phyloP scores from a whole-genome alignment of 1,140 invertebrate species.

The Lutraria rhynchaena region DNA sequence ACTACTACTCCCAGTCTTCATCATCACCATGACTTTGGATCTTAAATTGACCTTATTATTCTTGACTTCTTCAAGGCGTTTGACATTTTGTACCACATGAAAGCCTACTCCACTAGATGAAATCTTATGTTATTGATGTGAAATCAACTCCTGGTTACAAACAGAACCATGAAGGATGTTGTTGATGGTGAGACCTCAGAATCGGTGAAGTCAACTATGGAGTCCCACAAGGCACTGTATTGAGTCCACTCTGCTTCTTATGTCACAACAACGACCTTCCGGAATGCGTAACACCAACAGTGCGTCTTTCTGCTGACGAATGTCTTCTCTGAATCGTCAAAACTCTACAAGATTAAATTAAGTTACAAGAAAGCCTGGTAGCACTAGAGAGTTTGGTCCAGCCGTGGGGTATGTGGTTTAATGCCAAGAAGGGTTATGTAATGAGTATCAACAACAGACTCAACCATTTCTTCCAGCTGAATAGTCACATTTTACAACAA shows the following conservation, averaged over 20 bases:
- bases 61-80: neutral
- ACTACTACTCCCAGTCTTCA: neutral
- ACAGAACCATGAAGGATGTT: constrained; percentile 16
- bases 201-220: neutral
- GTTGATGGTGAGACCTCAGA: constrained; percentile 2
- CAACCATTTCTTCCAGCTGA: constrained; percentile 33
- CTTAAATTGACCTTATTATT: neutral
- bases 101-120: neutral
- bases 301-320: neutral
- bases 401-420: constrained; percentile 51
- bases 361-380: constrained; percentile 6
- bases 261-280: neutral
- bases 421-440: constrained; percentile 58
- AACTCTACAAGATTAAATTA: neutral
- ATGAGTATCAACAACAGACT: constrained; percentile 38
- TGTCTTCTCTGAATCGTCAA: neutral
- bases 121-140: neutral
- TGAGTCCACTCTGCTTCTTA: neutral
- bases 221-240: neutral
- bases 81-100: no score
- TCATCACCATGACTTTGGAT: neutral
- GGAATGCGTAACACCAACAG: neutral
- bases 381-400: constrained; percentile 2
- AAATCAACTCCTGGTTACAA: neutral
- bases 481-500: constrained; percentile 56